Evolutionary conservation across 1,140 invertebrate genomes (phyloP), one percentile per base, ranked within the genome.

Genomic region (Aphelenchoides fujianensis): DNA sequence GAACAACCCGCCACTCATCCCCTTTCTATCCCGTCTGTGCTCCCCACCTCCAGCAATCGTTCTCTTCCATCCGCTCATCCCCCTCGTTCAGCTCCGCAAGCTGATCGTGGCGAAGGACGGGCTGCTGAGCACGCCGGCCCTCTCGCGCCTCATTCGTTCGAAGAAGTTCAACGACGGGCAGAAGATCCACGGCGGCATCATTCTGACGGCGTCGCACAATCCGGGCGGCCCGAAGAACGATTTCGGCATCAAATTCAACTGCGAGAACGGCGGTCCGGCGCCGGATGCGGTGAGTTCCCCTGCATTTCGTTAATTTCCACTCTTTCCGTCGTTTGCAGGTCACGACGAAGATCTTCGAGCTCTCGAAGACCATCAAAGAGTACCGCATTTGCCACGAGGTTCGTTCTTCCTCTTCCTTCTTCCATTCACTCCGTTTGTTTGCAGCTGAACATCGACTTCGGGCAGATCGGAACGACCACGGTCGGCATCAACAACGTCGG

Each of bases 241-340:
- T 87, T 99, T 98, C 87, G 97, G 97, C 41, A 97, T 99, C 78
- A 99, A 99, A 86, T 98, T 92, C 84, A 99, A 99, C 86, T 92
- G 90, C 75, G 88, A 91, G 62, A 99, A 98, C 87, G 97, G 97
- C 77, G 97, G 90, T 87, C 95, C 96, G 23, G 95, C 95, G 7
- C 94, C 94, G 0, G 94, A 96, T 85, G 85, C 86, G 55, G 90
- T 95, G 61, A 48, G 32, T 30, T 7, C 12, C 12, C 41, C 12
- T 48, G 12, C n/a, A n/a, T n/a, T n/a, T n/a, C n/a, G n/a, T n/a
- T 48, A 48, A 48, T 12, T 12, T 12, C 41, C 12, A 48, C 41
- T 12, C 12, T 12, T 1, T 75, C 66, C 3, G 59, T 27, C 16
- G 36, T 34, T 76, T 77, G 48, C 37, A 82, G 69, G 77, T 84